These are phyloP conservation scores for Stomatorhinus walkeri DNA, from an alignment of 2,797 vertebrate genomes.

Conservation along the genomic window DNA sequence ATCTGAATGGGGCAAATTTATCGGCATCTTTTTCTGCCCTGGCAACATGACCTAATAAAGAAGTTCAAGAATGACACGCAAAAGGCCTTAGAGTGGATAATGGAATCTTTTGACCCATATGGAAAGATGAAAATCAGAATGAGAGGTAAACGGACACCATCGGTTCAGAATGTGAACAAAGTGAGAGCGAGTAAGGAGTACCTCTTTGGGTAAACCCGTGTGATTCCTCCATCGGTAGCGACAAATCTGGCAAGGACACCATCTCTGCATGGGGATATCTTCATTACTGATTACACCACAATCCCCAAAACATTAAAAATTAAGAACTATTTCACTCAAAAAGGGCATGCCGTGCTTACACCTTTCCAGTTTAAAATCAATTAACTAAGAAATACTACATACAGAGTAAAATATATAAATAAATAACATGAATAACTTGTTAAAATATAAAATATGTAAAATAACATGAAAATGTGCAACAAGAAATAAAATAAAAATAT, in stretches of 20 bases:
- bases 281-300: neutral
- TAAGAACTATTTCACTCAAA: neutral
- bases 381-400: neutral
- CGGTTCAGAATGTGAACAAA: neutral
- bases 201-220: constrained; percentile 90
- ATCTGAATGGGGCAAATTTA: neutral
- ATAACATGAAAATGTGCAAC: neutral
- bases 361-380: neutral
- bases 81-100: neutral
- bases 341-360: neutral
- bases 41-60: constrained; percentile 3
- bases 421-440: neutral
- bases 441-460: neutral
- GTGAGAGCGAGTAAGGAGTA: constrained; percentile 44
- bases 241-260: constrained; percentile 86
- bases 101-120: neutral
- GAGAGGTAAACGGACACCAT: neutral
- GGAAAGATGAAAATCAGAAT: neutral
- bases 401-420: neutral
- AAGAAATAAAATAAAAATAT: neutral
- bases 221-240: constrained; percentile 93
- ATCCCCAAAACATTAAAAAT: neutral
- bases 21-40: neutral
- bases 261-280: constrained; percentile 57
- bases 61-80: neutral